These are phyloP conservation scores for Calidris pugnax DNA, from an alignment of 2,113 vertebrate genomes.

Conservation along the genomic window DNA sequence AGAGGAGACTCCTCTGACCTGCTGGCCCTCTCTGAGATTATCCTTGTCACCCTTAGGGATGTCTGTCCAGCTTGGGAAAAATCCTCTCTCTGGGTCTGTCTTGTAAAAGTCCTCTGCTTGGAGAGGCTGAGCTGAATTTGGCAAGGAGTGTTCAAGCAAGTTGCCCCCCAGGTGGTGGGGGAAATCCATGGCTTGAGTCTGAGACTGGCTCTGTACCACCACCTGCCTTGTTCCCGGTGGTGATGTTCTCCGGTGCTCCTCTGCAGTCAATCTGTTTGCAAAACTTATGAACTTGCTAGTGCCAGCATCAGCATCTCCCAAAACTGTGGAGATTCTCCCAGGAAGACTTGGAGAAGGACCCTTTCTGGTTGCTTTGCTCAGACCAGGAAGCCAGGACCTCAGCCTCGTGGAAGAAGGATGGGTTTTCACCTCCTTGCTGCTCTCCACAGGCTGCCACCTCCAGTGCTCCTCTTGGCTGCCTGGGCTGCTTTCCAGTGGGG, in stretches of 20 bases:
- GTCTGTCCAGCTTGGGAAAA: background rate
- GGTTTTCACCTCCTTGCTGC: background rate
- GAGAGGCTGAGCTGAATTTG: background rate
- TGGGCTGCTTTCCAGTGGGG: background rate
- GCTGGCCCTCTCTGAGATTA: background rate
- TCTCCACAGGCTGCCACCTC: background rate
- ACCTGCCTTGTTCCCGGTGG: background rate
- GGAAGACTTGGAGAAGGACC: background rate
- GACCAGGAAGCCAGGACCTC: background rate
- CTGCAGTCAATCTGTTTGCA: background rate
- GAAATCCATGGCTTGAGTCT: background rate
- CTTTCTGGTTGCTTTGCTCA: background rate
- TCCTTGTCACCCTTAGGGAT: background rate
- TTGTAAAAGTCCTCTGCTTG: background rate
- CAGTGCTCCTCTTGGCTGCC: background rate
- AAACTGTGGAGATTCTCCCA: accelerated
- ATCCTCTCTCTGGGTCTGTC: background rate
- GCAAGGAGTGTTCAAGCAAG: background rate
- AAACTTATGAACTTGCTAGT: background rate
- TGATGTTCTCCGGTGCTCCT: background rate
- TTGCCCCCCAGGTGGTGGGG: background rate
- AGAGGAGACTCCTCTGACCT: background rate
- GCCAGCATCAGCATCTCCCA: background rate
- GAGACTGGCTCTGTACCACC: background rate
- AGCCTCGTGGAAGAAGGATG: background rate